phyloP scores from a whole-genome alignment of 2,113 vertebrate species.

The Anguilla rostrata region DNA sequence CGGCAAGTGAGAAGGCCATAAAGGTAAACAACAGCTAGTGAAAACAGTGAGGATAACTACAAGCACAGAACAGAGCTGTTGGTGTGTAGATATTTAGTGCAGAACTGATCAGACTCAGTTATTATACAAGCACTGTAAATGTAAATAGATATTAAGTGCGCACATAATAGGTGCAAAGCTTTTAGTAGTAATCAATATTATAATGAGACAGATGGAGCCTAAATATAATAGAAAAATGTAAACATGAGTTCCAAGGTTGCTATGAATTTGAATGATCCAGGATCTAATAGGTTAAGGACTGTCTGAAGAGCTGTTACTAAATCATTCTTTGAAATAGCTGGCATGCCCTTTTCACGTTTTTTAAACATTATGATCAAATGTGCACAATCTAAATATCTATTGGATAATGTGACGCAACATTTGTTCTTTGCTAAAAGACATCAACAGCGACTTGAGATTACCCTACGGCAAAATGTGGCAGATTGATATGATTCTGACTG shows the following conservation, averaged over 20 bases:
- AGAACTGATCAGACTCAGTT: background rate
- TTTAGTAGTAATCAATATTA: background rate
- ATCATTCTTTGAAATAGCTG: background rate
- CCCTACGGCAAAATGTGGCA: background rate
- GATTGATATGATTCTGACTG: background rate
- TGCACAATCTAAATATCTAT: background rate
- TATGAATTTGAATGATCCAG: background rate
- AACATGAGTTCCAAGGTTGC: background rate
- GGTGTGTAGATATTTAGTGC: no score
- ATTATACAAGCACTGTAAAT: background rate
- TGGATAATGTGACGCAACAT: slow-evolving; percentile 8
- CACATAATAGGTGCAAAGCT: background rate
- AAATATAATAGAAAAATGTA: background rate
- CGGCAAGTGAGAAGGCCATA: background rate
- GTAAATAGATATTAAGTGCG: background rate
- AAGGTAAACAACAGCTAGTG: background rate
- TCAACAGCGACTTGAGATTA: background rate
- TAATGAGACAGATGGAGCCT: background rate
- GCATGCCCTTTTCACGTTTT: background rate
- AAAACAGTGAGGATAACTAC: background rate
- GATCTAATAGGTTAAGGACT: background rate
- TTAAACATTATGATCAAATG: background rate
- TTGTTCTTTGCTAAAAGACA: background rate
- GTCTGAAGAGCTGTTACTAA: background rate
- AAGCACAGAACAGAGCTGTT: background rate